Evolutionary conservation across 2,113 vertebrate genomes (phyloP), one percentile per base, ranked within the genome.

Genomic region (Centropristis striata): DNA sequence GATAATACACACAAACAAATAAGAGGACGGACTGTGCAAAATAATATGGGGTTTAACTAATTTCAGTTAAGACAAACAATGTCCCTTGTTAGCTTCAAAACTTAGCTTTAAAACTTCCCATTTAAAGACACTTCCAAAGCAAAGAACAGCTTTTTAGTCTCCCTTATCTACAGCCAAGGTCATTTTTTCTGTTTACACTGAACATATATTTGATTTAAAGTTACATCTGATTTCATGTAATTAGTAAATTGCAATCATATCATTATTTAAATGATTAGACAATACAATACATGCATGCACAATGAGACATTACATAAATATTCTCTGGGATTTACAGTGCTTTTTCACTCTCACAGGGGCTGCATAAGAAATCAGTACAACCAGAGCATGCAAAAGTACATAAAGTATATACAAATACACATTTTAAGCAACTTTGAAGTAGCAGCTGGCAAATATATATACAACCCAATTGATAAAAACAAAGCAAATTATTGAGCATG

Each of bases 261-360:
- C 5, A 57, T 36, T 15, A 11, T 42, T 3, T 14, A 51, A 63
- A 73, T 16, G 13, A 25, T 39, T 20, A 50, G 20, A 84, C 13
- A n/a, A n/a, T n/a, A 75, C 20, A 78, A 67, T 59, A 70, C 37
- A 63, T 21, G 2, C 16, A 47, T 44, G 51, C 18, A 36, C 11
- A 60, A 20, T 42, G 11, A 58, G 5, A 75, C 4, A 73, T 5
- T 44, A 53, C 15, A 61, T 58, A 50, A 47, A 80, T 18, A 55
- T 73, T 46, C 21, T 66, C 15, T 78, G 32, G 55, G 27, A 78
- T 72, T 68, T 63, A 65, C 21, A 66, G 25, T 80, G 73, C 49
- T 81, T 78, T 50, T 21, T 70, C 23, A 8, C n/a, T 80, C 32
- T 72, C 23, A 37, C 37, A 37, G 36, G 50, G 63, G 37, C 49